Evolutionary conservation across 2,113 vertebrate species (phyloP), one percentile per base, ranked within the genome.

Genomic region (Aix galericulata): DNA sequence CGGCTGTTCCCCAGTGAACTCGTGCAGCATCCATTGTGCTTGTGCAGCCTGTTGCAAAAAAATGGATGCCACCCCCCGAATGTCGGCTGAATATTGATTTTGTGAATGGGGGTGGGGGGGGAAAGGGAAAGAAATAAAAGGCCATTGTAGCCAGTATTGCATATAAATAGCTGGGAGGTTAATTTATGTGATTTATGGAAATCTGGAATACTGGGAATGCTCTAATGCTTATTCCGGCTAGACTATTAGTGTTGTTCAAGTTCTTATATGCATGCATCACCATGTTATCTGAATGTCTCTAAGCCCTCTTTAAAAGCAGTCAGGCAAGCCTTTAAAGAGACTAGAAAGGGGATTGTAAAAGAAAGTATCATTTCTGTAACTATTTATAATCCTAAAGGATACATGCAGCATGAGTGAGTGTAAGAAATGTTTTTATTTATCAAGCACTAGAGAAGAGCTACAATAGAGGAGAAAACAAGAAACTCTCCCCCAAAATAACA

Each of bases 181-280:
- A 91, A 95, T 96, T 96, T 96, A 96, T 92, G 93, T 92, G 93
- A 89, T 93, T 92, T 96, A 94, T 95, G 95, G 94, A 96, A 96
- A 95, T 96, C 87, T 96, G 89, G 91, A 75, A 95, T 96, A 95
- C 91, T 94, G 91, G 87, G 94, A 97, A 96, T 94, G 81, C 95
- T 93, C 56, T 89, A 94, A 94, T 87, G 63, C 94, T 94, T 92
- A 94, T 95, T 82, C 89, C 93, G 94, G 89, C 86, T 74, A 89
- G 83, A 67, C 84, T 95, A 77, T 91, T 91, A 93, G 88, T 64
- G 72, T 68, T 81, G 62, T 67, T 86, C 50, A 78, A 50, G 84
- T 91, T 94, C 88, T 82, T 92, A 71, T 46, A 76, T 58, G 63
- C 91, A 82, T 79, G 36, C 81, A 95, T 84, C 81, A 63, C 77